Base-by-base conservation (phyloP, 2,888 invertebrate species). In the Caenorhabditis uteleia region DNA sequence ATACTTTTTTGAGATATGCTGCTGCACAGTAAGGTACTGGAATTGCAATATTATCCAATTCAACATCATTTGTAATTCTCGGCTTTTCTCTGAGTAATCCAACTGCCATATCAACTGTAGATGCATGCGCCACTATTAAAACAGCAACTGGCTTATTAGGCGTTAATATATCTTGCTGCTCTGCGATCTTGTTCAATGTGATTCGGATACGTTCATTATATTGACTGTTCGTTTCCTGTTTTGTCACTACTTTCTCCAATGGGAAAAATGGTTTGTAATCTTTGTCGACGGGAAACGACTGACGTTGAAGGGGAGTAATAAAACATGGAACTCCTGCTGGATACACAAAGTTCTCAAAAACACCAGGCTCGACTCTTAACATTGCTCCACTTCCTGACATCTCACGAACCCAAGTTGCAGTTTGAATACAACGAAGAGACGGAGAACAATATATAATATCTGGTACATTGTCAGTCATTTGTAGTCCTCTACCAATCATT, bases 21-120 rank as follows among this genome's bases (percentile, higher is more conserved):
- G 58, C 20, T n/a, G 68, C 39, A 34, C 73, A 73, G 55, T 68
- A 70, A 1, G 73, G 73, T 10, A 73, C 66, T 4, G 61, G 56
- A 25, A 61, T 47, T 1, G 65, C 59, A 25, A 75, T 70, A 18
- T 68, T 42, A 16, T 61, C 46, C 16, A 75, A 64, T 27, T 75
- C 71, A 18, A 39, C 25, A 1, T 46, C 49, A 4, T 46, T 56
- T 1, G 68, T 65, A 23, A 43, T 43, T 20, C 75, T 50, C n/a
- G 67, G 64, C 31, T 46, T 42, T 12, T 62, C 61, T 26, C 70
- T 45, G 33, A 75, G 39, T 31, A 64, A 48, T 14, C 77, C 77
- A 2, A 71, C 75, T 3, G 73, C 75, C 62, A 78, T 66, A 54
- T 78, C 78, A n/a, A 78, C 77, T 2, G 77, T 77, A 18, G 77